Conservation (phyloP, 2,888 invertebrate species). For the Melitaea athalia region DNA sequence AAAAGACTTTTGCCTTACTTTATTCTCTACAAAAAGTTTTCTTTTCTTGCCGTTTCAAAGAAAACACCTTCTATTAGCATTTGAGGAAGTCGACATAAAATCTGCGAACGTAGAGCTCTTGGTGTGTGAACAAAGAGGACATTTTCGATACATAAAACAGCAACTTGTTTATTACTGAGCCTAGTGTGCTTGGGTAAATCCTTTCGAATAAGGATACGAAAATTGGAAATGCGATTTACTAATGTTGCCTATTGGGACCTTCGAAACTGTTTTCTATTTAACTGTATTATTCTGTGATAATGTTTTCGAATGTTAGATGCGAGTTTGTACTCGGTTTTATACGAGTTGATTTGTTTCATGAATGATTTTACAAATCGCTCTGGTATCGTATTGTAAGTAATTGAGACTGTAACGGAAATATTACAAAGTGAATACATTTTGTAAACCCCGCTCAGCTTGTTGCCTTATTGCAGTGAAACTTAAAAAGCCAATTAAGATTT, state of each 20-base stretch:
- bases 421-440: conserved; percentile 5
- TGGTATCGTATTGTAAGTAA: background rate
- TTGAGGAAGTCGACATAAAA: conserved; percentile 29
- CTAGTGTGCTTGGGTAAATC: conserved; percentile 20
- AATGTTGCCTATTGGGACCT: conserved; percentile 21
- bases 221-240: conserved; percentile 13
- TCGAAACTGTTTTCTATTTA: conserved; percentile 15
- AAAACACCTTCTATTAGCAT: conserved; percentile 27
- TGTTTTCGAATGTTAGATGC: conserved; percentile 12
- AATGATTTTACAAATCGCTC: background rate
- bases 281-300: conserved; percentile 16
- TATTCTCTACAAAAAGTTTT: conserved; percentile 16
- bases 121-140: conserved; percentile 26
- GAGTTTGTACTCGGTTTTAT: background rate
- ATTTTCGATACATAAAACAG: conserved; percentile 25
- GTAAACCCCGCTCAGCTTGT: background rate
- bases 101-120: conserved; percentile 25
- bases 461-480: background rate
- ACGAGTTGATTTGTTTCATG: conserved; percentile 5
- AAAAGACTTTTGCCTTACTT: background rate
- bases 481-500: conserved; percentile 4
- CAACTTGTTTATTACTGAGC: conserved; percentile 19
- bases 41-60: conserved; percentile 17
- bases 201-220: conserved; percentile 19
- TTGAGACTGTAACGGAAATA: background rate